A percentile compares a stretch with the other conserved stretches of the same genome.
phyloP scores from a whole-genome alignment of 1,140 invertebrate species.

The Aphelenchoides besseyi region DNA sequence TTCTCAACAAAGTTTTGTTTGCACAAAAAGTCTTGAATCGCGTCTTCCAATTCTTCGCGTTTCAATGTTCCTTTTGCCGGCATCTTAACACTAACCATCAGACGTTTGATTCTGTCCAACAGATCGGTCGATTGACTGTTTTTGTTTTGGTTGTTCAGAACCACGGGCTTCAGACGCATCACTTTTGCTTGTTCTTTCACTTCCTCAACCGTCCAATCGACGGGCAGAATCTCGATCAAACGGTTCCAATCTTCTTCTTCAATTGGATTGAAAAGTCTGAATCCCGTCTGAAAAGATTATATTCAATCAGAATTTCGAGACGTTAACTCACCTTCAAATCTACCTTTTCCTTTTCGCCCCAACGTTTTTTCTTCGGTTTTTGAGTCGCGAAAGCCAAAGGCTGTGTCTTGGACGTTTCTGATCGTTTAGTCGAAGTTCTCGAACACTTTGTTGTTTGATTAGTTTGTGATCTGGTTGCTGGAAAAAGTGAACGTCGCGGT shows the following conservation, averaged over 20 bases:
- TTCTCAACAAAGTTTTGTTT: not conserved
- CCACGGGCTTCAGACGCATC: not conserved
- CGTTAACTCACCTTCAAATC: not conserved
- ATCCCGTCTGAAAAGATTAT: not conserved
- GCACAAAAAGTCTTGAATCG: not conserved
- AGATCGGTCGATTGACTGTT: not conserved
- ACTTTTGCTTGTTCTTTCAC: not conserved
- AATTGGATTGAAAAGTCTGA: not conserved
- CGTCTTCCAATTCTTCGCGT: not conserved
- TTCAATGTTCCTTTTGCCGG: not conserved
- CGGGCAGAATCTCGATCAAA: not conserved
- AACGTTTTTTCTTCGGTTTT: not conserved
- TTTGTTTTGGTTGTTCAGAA: not conserved
- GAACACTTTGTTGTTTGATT: not conserved
- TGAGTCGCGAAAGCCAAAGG: not conserved
- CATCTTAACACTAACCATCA: not conserved
- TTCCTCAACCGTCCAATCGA: constrained; percentile 9
- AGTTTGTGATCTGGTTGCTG: not conserved
- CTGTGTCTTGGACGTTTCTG: not conserved
- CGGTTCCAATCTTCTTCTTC: not conserved
- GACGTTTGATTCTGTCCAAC: not conserved
- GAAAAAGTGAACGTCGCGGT: not conserved
- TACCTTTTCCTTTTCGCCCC: not conserved
- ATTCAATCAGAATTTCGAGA: not conserved
- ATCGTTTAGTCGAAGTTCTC: not conserved